phyloP scores from a whole-genome alignment of 2,113 vertebrate species.

The Ceyx cyanopectus region DNA sequence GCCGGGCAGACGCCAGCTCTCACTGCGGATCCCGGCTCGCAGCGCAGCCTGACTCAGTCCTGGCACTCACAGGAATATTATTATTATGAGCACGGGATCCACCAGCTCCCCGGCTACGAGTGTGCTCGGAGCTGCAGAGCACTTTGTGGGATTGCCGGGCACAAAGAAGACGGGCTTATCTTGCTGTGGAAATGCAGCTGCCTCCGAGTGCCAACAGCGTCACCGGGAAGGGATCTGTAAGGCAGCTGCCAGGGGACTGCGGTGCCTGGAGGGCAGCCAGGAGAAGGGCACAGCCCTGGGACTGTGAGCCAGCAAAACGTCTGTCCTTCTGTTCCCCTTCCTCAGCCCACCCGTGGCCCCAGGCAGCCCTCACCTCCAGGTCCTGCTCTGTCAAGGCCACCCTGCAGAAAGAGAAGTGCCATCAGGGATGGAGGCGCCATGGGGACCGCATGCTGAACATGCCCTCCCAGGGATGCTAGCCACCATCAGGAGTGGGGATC shows the following conservation, averaged over 20 bases:
- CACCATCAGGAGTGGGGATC: not conserved
- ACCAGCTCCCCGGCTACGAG: not conserved
- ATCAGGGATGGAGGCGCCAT: not conserved
- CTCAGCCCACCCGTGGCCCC: rapidly evolving
- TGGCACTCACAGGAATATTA: not conserved
- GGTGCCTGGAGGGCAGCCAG: not conserved
- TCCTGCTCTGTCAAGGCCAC: conserved; percentile 85
- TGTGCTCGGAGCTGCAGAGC: not conserved
- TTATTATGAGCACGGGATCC: not conserved
- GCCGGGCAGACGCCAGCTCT: conserved; percentile 10
- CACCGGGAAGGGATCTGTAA: not conserved
- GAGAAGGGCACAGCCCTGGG: not conserved
- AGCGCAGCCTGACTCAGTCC: conserved; percentile 13
- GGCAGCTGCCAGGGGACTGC: conserved; percentile 18
- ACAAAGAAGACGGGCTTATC: not conserved
- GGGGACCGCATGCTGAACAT: not conserved
- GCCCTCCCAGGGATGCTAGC: not conserved
- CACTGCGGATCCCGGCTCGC: not conserved
- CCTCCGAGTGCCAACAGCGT: not conserved
- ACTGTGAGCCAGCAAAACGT: not conserved
- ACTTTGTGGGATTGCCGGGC: not conserved
- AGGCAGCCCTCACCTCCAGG: conserved; percentile 77
- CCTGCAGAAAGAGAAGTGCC: conserved; percentile 65
- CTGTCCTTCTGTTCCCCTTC: not conserved
- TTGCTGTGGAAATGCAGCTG: not conserved